phyloP scores from a whole-genome alignment of 1,140 invertebrate genomes.

The Zaprionus camerounensis region DNA sequence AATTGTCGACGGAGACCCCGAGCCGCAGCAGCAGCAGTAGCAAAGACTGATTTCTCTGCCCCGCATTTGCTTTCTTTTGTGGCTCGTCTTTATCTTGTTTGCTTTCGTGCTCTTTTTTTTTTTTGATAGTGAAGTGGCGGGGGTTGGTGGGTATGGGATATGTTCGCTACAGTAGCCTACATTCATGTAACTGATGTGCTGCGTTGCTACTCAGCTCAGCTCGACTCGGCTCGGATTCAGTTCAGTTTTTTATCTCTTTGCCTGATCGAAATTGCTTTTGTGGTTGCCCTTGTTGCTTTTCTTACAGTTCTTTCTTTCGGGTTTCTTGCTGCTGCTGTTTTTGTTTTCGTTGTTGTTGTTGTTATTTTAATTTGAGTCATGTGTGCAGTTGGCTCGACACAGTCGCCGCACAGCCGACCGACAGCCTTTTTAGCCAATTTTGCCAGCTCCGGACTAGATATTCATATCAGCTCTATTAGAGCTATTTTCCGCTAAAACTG shows the following conservation, averaged over 20 bases:
- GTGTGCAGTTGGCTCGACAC: slow-evolving; percentile 60
- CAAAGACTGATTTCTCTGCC: slow-evolving; percentile 45
- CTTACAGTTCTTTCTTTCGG: not conserved
- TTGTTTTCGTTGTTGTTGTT: slow-evolving; percentile 45
- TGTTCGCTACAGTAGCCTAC: slow-evolving; percentile 56
- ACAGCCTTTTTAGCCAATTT: slow-evolving; percentile 33
- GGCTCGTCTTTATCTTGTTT: slow-evolving; percentile 66
- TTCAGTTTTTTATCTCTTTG: slow-evolving; percentile 64
- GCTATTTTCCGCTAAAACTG: slow-evolving; percentile 80
- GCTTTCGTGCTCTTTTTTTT: slow-evolving; percentile 47
- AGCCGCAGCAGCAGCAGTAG: slow-evolving; percentile 35
- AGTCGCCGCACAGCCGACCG: not conserved
- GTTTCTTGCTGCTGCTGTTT: slow-evolving; percentile 8
- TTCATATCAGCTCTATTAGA: slow-evolving; percentile 81
- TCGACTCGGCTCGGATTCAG: slow-evolving; percentile 50
- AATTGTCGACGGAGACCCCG: slow-evolving; percentile 25
- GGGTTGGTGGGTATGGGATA: not conserved
- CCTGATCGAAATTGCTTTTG: slow-evolving; percentile 82
- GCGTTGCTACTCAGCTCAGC: slow-evolving; percentile 61
- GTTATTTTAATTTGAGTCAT: slow-evolving; percentile 78
- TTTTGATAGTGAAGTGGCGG: slow-evolving; percentile 11
- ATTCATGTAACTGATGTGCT: slow-evolving; percentile 80
- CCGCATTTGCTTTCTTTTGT: slow-evolving; percentile 35
- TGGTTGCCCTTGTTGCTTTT: slow-evolving; percentile 53
- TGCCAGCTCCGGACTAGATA: slow-evolving; percentile 70